Evolutionary conservation across 2,797 vertebrate species (phyloP), one percentile per base, ranked within the genome.

Genomic region (Argentina silus): DNA sequence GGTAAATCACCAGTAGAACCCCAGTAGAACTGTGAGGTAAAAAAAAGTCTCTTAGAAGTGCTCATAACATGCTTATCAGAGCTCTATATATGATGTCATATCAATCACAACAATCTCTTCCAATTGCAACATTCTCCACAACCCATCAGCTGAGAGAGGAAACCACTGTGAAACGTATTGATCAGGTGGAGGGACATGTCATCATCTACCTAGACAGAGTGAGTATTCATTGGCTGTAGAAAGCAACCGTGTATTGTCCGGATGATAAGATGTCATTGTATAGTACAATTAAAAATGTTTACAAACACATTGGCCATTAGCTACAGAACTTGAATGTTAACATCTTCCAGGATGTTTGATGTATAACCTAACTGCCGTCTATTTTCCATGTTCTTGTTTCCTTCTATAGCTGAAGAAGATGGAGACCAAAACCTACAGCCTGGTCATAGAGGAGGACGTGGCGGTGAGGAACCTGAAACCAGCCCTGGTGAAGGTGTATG

Each of bases 181-280:
- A 94, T 0, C 21, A 84, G 56, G 85, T 89, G 0, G 81, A 91
- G 4, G 93, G 88, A 73, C 84, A 70, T 69, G 72, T 93, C 80
- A 82, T 88, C 83, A 89, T 94, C 83, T 95, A 94, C 80, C 70
- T 94, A 47, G 90, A 93, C 0, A 86, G 72, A 83, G 93, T 94
- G 84, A 19, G 90, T 48, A 9, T 69, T 60, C 23, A 47, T 43
- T 19, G 11, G 6, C 19, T 27, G 53, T 0, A 45, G 21, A 60
- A 12, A 60, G n/a, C n/a, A n/a, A n/a, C n/a, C n/a, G n/a, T n/a
- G n/a, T n/a, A n/a, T n/a, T n/a, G n/a, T n/a, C n/a, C n/a, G n/a
- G n/a, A n/a, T n/a, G n/a, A n/a, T n/a, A 36, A 36, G 27, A 36
- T 1, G 27, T 1, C 4, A n/a, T n/a, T 36, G 27, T 4, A 36